A percentile compares a stretch with the other conserved stretches of the same genome.
Evolutionary conservation across 1,140 invertebrate species (phyloP).

Genomic region (Sitobion miscanthi): DNA sequence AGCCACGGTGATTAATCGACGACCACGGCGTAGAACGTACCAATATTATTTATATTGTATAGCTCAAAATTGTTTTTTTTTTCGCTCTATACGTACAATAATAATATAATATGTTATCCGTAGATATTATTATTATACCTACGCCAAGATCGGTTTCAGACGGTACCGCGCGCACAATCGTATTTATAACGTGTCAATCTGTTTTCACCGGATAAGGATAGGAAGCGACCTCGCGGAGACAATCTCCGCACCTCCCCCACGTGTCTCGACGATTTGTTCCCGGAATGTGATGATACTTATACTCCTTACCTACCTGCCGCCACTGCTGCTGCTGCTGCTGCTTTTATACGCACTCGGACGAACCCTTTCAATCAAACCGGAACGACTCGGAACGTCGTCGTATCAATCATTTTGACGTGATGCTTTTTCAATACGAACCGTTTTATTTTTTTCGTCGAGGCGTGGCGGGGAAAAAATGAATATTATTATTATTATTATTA

Average conservation of each 20-base stretch:
- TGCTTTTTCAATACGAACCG: neutral
- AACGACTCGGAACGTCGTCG: neutral
- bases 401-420: constrained; percentile 48
- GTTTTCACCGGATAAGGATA: constrained; percentile 1
- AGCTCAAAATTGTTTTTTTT: neutral
- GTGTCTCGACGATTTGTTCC: neutral
- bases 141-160: neutral
- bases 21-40: neutral
- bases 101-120: neutral
- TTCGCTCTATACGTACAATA: neutral
- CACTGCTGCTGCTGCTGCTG: neutral
- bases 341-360: neutral
- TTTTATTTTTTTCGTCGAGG: neutral
- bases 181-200: constrained; percentile 5
- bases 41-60: neutral
- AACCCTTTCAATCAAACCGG: constrained; percentile 1
- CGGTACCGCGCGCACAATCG: neutral
- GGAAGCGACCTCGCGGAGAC: neutral
- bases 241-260: neutral
- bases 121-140: neutral
- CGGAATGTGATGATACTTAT: neutral
- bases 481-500: neutral
- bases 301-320: neutral
- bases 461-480: neutral
- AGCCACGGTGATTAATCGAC: neutral